Evolutionary conservation across 2,888 invertebrate species (phyloP).

Genomic region (Cephus spinipes): DNA sequence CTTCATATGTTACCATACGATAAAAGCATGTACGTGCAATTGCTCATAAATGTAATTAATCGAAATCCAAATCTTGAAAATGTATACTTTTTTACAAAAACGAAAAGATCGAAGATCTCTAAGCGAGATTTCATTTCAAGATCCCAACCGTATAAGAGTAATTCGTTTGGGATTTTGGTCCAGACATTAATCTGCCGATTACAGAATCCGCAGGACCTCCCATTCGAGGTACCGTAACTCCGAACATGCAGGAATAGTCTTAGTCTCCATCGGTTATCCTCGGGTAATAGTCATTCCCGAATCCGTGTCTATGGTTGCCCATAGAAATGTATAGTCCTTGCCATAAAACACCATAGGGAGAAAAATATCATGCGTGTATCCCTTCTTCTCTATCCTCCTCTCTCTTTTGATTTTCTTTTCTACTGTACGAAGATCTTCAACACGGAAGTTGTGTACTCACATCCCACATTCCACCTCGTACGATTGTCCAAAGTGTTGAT

Average conservation of each 20-base stretch:
- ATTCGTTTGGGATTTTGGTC: constrained; percentile 19
- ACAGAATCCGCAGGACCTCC: constrained; percentile 62
- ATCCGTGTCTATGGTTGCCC: background rate
- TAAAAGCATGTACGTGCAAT: background rate
- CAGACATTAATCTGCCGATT: constrained; percentile 65
- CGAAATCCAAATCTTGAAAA: background rate
- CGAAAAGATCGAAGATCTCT: background rate
- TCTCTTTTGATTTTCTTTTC: constrained; percentile 15
- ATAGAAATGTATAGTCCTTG: background rate
- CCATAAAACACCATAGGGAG: background rate
- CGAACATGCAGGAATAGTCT: constrained; percentile 45
- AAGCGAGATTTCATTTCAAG: background rate
- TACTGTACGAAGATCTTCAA: background rate
- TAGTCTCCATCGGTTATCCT: constrained; percentile 53
- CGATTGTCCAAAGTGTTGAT: background rate
- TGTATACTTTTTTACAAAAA: background rate
- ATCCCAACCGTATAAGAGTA: background rate
- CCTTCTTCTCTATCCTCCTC: constrained; percentile 6
- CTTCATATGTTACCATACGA: background rate
- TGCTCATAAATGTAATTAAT: background rate
- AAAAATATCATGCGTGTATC: constrained; percentile 15
- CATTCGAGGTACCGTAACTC: constrained; percentile 57
- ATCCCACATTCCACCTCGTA: background rate
- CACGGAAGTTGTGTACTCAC: background rate
- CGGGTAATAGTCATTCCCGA: constrained; percentile 51